A percentile compares a stretch with the other conserved stretches of the same genome.
phyloP scores from a whole-genome alignment of 2,888 invertebrate species.

The Andrena trimmerana region DNA sequence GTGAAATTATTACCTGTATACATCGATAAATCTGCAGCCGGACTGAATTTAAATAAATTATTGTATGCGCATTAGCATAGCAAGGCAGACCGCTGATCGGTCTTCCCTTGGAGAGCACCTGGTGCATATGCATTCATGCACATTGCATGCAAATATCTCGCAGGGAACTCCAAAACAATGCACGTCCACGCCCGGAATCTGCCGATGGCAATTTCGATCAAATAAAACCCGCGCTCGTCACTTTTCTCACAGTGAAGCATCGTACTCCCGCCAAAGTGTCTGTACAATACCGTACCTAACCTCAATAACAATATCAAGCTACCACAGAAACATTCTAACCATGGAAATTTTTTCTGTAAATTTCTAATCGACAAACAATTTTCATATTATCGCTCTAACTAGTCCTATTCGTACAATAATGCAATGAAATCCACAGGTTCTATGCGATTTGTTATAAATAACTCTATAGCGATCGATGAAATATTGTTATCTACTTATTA shows the following conservation, averaged over 20 bases:
- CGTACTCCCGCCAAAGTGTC: background rate
- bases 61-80: conserved; percentile 74
- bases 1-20: conserved; percentile 67
- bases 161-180: conserved; percentile 73
- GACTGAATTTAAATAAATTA: conserved; percentile 78
- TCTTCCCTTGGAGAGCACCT: conserved; percentile 74
- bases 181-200: conserved; percentile 66
- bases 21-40: conserved; percentile 67
- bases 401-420: too few relatives aligned
- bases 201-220: conserved; percentile 48
- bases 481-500: too few relatives aligned
- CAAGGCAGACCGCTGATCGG: conserved; percentile 74
- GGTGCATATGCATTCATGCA: conserved; percentile 70
- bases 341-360: background rate
- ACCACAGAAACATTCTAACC: too few relatives aligned
- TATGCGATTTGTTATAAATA: too few relatives aligned
- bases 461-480: too few relatives aligned
- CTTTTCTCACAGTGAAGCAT: conserved; percentile 13
- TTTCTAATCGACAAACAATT: background rate
- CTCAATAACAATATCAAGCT: background rate
- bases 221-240: conserved; percentile 27
- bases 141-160: conserved; percentile 68
- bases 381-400: too few relatives aligned
- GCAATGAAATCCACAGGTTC: too few relatives aligned
- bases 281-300: background rate